Conservation (phyloP, 1,140 invertebrate genomes). For the Drosophila tropicalis region DNA sequence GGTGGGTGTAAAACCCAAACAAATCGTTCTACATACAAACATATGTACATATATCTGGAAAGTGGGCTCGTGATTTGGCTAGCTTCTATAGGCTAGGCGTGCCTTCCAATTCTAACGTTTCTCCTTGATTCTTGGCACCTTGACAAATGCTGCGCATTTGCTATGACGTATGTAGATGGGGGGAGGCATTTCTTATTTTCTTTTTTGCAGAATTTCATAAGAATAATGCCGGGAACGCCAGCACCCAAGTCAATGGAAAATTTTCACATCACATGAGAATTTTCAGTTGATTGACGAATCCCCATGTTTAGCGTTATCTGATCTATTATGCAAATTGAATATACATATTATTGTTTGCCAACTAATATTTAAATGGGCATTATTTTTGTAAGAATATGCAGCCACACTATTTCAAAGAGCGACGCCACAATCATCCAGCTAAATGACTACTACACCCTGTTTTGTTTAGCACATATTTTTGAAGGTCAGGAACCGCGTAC, state of each 20-base stretch:
- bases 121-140: conserved; percentile 56
- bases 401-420: neutral
- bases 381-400: neutral
- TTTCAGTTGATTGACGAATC: neutral
- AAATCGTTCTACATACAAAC: neutral
- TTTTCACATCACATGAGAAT: conserved; percentile 18
- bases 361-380: no score
- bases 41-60: conserved; percentile 45
- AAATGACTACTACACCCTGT: conserved; percentile 26
- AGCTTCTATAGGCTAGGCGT: conserved; percentile 24
- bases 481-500: conserved; percentile 63
- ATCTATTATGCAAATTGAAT: no score
- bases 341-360: no score
- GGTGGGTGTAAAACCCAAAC: conserved; percentile 19
- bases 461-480: conserved; percentile 37
- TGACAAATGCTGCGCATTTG: conserved; percentile 56
- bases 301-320: neutral
- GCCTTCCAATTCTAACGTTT: conserved; percentile 39
- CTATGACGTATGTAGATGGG: conserved; percentile 37
- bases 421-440: neutral
- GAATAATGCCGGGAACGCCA: conserved; percentile 36
- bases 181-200: conserved; percentile 7
- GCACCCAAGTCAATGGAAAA: conserved; percentile 34
- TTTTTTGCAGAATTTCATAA: conserved; percentile 44
- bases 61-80: conserved; percentile 51